Base-by-base conservation (phyloP, 2,113 vertebrate genomes). In the Notarius quadriscutis region DNA sequence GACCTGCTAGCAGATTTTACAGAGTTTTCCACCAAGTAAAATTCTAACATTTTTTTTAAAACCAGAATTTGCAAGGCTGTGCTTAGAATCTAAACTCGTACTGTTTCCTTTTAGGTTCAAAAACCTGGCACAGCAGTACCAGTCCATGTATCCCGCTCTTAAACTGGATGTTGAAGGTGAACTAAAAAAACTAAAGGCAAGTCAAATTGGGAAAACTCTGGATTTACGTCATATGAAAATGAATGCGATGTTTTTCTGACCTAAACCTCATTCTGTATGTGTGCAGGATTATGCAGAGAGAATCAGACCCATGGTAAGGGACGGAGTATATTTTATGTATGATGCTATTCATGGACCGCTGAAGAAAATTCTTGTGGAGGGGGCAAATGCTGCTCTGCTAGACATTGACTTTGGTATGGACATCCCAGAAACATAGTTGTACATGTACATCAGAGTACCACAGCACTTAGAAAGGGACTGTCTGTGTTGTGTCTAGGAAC, bases 271-370 rank as follows among this genome's bases (percentile, higher is more conserved):
- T 71, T 83, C 17, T 80, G n/a, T 25, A 78, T 18, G 2, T 81
- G 89, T 92, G 4, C 93, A 99, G 98, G 97, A 96, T 10, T 99
- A 97, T 18, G 96, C 95, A 2, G 98, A 99, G 92, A 96, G 97
- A 93, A 96, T 99, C 94, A 93, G 97, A 81, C 98, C 98, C 20
- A 97, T 99, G 97, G 97, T 99, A 87, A 96, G 97, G 86, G 98
- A 99, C 5, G 97, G 98, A 0, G 96, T 99, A 5, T 98, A 99
- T 91, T 99, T 98, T 92, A 98, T 99, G 97, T 97, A 97, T 0
- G 97, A 99, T 91, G 97, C 97, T 1, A 96, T 99, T 86, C 97
- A 99, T 2, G 97, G 97, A 69, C 84, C 96, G 75, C 94, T 95
- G 20, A 99, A 99, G 95, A 99, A 97, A 89, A 97, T 99, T 87